Conservation (phyloP, 1,140 invertebrate species). For the Palaemon carinicauda region DNA sequence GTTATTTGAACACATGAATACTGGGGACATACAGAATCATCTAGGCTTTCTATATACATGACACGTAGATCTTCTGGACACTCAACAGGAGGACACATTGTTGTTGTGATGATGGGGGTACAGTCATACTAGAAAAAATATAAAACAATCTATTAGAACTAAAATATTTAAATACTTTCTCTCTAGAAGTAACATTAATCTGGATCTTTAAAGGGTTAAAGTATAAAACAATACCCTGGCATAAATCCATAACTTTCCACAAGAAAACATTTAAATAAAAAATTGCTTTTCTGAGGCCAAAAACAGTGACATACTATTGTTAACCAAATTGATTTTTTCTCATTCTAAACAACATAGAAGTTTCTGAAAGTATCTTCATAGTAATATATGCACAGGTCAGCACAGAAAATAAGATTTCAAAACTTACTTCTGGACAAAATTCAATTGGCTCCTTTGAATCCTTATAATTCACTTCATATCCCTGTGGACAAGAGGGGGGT, state of each 20-base stretch:
- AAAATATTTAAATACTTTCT: background rate
- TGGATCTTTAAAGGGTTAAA: background rate
- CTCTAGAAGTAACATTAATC: background rate
- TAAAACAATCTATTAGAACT: background rate
- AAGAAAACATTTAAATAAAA: no score
- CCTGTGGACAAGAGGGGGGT: conserved; percentile 41
- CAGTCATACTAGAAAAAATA: conserved; percentile 52
- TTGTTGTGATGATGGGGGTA: conserved; percentile 44
- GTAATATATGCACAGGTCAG: background rate
- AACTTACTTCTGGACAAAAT: conserved; percentile 50
- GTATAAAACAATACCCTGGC: background rate
- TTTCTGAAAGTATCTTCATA: background rate
- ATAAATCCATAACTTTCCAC: no score
- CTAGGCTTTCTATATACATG: conserved; percentile 65
- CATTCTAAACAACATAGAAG: background rate
- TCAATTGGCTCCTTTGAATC: conserved; percentile 20
- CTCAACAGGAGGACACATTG: conserved; percentile 60
- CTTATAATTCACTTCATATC: conserved; percentile 51
- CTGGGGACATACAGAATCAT: conserved; percentile 64
- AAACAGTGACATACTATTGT: no score
- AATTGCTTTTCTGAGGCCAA: no score
- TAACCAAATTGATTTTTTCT: no score
- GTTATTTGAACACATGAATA: conserved; percentile 69
- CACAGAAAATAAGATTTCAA: no score
- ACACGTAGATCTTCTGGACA: conserved; percentile 67